Evolutionary conservation across 2,888 invertebrate species (phyloP).

Genomic region (Mylabris sibirica): DNA sequence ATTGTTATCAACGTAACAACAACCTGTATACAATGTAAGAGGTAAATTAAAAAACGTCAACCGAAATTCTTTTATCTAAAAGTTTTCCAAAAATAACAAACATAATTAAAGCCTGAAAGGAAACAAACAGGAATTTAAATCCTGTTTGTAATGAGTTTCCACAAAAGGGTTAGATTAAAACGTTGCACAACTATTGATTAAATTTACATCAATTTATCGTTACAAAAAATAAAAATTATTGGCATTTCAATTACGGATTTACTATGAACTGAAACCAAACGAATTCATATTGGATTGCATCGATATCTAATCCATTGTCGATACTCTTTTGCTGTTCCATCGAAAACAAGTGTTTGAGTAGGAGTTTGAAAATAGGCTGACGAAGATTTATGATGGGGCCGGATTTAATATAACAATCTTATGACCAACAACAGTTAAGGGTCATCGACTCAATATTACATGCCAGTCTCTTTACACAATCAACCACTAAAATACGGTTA

Average conservation of each 20-base stretch:
- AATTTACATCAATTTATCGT: neutral
- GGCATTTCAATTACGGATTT: neutral
- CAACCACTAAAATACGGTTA: constrained; percentile 35
- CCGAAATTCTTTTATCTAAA: neutral
- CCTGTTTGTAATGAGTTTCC: neutral
- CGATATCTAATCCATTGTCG: neutral
- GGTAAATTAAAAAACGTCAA: neutral
- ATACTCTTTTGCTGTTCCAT: neutral
- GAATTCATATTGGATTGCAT: neutral
- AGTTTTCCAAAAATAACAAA: neutral
- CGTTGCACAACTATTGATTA: neutral
- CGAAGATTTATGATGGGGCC: constrained; percentile 38
- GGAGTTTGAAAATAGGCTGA: constrained; percentile 33
- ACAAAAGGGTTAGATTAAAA: neutral
- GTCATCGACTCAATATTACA: constrained; percentile 42
- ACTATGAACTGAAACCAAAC: neutral
- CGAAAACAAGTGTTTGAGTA: constrained; percentile 33
- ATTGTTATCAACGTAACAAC: neutral
- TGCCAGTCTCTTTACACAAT: constrained; percentile 34
- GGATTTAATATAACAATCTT: constrained; percentile 43
- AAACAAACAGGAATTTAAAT: neutral
- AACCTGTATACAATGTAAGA: neutral
- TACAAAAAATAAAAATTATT: neutral
- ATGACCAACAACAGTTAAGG: constrained; percentile 37
- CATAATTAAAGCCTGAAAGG: neutral